Percentiles rank a stretch among this genome's conserved stretches.
These are phyloP conservation scores for Riptortus pedestris DNA, from an alignment of 1,140 invertebrate genomes.

Conservation along the genomic window DNA sequence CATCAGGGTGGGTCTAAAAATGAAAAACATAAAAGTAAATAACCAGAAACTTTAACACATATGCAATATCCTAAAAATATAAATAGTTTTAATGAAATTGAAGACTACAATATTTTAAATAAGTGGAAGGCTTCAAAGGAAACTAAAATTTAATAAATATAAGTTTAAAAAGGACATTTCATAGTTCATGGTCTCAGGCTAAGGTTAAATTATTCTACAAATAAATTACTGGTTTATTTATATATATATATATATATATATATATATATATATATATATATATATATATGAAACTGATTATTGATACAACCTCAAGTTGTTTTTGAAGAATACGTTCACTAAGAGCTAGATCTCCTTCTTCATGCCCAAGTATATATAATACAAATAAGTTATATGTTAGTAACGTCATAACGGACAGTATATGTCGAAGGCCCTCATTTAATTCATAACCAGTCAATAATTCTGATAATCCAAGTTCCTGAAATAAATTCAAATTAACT, in stretches of 20 bases:
- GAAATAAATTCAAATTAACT: too few relatives aligned
- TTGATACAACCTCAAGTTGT: constrained; percentile 48
- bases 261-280: too few relatives aligned
- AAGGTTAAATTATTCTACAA: too few relatives aligned
- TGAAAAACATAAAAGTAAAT: constrained; percentile 23
- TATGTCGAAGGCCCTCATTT: constrained; percentile 60
- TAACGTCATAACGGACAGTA: constrained; percentile 74
- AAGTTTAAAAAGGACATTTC: too few relatives aligned
- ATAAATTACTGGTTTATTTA: too few relatives aligned
- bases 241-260: too few relatives aligned
- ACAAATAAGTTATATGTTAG: constrained; percentile 77
- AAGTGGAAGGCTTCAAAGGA: neutral
- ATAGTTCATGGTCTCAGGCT: too few relatives aligned
- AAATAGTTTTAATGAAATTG: neutral
- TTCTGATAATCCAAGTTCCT: constrained; percentile 64
- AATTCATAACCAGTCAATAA: constrained; percentile 58
- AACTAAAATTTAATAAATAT: neutral
- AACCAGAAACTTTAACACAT: constrained; percentile 12
- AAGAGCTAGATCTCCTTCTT: constrained; percentile 64
- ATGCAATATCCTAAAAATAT: neutral
- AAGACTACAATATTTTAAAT: constrained; percentile 1
- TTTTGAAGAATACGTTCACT: constrained; percentile 61
- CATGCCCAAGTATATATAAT: constrained; percentile 67
- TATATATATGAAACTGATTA: too few relatives aligned
- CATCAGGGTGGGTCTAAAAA: constrained; percentile 58